Conservation (phyloP, 2,888 invertebrate species). For the Bruchidius siliquastri region DNA sequence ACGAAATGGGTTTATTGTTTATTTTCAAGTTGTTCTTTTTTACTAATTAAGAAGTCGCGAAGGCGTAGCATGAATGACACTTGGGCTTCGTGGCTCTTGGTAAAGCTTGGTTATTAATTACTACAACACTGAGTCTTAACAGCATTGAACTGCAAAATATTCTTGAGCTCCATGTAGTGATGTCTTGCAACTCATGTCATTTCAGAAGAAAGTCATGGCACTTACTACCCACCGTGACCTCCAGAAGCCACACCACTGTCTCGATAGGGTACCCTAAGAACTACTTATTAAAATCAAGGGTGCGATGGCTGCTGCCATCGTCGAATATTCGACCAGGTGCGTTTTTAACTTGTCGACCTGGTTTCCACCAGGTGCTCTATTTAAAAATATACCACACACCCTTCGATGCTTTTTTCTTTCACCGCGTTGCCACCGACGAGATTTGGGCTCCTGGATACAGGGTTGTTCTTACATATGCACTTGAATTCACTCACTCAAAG, state of each 20-base stretch:
- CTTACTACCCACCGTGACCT: background rate
- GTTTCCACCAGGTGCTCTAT: constrained; percentile 45
- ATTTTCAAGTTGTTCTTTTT: too few relatives aligned
- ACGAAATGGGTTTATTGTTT: too few relatives aligned
- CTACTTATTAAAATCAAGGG: constrained; percentile 3
- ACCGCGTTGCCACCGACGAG: background rate
- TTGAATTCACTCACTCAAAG: too few relatives aligned
- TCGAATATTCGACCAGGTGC: constrained; percentile 35
- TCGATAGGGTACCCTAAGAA: background rate
- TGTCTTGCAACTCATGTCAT: too few relatives aligned
- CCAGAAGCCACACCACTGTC: background rate
- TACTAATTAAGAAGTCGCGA: too few relatives aligned
- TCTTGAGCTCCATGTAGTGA: too few relatives aligned
- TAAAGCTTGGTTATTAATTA: too few relatives aligned
- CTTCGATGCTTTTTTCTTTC: constrained; percentile 8
- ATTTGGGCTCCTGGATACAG: constrained; percentile 4
- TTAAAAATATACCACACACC: constrained; percentile 38
- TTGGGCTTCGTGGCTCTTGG: too few relatives aligned
- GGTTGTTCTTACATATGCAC: background rate
- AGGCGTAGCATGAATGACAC: too few relatives aligned
- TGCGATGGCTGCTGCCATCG: background rate
- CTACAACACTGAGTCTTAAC: too few relatives aligned
- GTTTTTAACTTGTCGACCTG: constrained; percentile 42
- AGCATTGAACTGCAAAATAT: too few relatives aligned
- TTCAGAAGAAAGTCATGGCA: background rate